These are phyloP conservation scores for Isichthys henryi DNA, from an alignment of 2,113 vertebrate species.

Conservation along the genomic window DNA sequence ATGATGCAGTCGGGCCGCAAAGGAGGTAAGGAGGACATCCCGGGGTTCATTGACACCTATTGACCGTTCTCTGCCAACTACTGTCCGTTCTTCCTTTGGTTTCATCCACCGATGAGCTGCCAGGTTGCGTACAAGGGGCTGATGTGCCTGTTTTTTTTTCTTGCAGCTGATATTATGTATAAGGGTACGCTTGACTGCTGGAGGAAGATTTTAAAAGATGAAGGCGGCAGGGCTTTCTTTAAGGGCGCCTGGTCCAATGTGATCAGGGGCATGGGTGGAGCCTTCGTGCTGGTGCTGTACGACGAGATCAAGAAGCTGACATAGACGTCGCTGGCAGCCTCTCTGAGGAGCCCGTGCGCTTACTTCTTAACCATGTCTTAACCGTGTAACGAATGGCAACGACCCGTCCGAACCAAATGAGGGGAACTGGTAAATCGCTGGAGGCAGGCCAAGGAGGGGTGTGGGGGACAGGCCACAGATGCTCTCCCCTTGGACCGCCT, in stretches of 20 bases:
- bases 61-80: neutral
- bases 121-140: neutral
- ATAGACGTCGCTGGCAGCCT: conserved; percentile 50
- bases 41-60: neutral
- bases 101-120: neutral
- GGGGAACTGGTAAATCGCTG: conserved; percentile 28
- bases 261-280: conserved; percentile 94
- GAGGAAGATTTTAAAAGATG: conserved; percentile 91
- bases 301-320: conserved; percentile 95
- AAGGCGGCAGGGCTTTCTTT: conserved; percentile 88
- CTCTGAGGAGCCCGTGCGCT: conserved; percentile 28
- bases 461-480: conserved; percentile 27
- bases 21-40: conserved; percentile 70
- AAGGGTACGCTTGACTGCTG: conserved; percentile 94
- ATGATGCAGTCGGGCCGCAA: conserved; percentile 99
- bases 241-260: conserved; percentile 99
- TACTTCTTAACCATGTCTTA: conserved; percentile 50
- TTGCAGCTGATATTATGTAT: conserved; percentile 97
- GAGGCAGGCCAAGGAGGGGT: conserved; percentile 35
- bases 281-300: conserved; percentile 95
- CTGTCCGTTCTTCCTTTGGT: neutral
- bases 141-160: conserved; percentile 17
- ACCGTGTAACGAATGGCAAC: conserved; percentile 60
- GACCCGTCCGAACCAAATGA: conserved; percentile 62
- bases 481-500: conserved; percentile 46